Evolutionary conservation across 2,113 vertebrate genomes (phyloP).

Genomic region (Hippopotamus amphibius): DNA sequence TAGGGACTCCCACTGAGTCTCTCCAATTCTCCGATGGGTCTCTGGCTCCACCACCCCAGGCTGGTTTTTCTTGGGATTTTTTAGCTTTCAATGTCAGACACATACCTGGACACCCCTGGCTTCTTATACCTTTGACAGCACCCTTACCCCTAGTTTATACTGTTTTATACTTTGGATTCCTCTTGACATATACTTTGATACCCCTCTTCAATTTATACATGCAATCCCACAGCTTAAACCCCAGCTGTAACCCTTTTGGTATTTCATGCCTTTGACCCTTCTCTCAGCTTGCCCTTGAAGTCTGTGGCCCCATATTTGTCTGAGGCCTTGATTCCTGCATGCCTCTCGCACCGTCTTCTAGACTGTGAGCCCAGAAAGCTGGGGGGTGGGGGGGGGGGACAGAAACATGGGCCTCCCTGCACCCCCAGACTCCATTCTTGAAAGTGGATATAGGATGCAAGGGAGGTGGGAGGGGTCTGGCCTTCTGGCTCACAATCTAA

Average conservation of each 20-base stretch:
- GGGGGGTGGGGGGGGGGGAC: not conserved
- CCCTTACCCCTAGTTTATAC: not conserved
- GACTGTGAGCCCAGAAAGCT: slow-evolving; percentile 60
- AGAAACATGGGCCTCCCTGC: not conserved
- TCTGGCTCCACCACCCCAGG: not conserved
- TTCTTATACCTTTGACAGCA: not conserved
- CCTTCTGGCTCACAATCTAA: slow-evolving; percentile 30
- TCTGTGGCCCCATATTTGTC: not conserved
- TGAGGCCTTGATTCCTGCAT: not conserved
- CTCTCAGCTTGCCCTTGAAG: not conserved
- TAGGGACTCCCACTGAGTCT: not conserved
- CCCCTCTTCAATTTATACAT: not conserved
- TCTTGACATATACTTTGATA: not conserved
- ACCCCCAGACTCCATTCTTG: not conserved
- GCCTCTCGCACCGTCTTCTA: not conserved
- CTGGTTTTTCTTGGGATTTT: not conserved
- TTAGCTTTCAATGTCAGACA: not conserved
- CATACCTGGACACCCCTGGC: not conserved
- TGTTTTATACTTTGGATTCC: not conserved
- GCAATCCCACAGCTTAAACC: not conserved
- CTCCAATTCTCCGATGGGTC: not conserved
- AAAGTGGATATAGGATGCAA: not conserved
- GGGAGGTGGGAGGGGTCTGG: too few relatives aligned
- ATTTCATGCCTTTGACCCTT: not conserved
- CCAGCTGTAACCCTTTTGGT: not conserved